Percentiles rank a stretch among this genome's conserved stretches.
These are phyloP conservation scores for Drosophila bunnanda DNA, from an alignment of 2,888 invertebrate species.

Conservation along the genomic window DNA sequence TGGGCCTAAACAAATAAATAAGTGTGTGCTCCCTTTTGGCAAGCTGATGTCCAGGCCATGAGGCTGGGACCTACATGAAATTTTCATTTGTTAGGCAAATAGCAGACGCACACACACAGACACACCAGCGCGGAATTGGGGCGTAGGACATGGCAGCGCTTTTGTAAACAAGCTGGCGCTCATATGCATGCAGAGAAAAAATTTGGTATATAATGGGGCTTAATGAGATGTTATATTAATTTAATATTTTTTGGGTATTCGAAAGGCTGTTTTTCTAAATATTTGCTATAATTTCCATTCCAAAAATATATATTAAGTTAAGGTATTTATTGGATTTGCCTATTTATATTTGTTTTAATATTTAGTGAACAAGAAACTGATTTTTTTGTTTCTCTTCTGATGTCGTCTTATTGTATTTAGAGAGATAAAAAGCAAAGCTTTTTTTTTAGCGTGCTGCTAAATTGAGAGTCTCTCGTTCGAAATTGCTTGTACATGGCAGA, in stretches of 20 bases:
- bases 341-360: no score
- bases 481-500: no score
- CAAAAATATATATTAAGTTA: no score
- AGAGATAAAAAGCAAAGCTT: no score
- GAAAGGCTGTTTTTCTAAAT: neutral
- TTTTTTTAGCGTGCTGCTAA: no score
- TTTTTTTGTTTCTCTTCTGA: no score
- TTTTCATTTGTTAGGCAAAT: constrained; percentile 79
- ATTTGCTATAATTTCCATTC: no score
- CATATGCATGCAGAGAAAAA: neutral
- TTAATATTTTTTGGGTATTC: neutral
- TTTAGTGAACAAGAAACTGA: no score
- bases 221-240: neutral
- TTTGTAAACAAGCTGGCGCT: constrained; percentile 47
- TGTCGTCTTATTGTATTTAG: no score
- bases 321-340: no score
- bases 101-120: constrained; percentile 52
- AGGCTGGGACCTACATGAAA: constrained; percentile 64
- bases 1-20: constrained; percentile 80
- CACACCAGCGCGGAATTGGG: constrained; percentile 29
- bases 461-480: no score
- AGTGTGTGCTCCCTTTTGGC: constrained; percentile 69
- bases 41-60: constrained; percentile 63
- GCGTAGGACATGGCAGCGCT: constrained; percentile 36
- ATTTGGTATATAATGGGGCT: neutral